These are phyloP conservation scores for Promerops cafer DNA, from an alignment of 2,113 vertebrate species.

Conservation along the genomic window DNA sequence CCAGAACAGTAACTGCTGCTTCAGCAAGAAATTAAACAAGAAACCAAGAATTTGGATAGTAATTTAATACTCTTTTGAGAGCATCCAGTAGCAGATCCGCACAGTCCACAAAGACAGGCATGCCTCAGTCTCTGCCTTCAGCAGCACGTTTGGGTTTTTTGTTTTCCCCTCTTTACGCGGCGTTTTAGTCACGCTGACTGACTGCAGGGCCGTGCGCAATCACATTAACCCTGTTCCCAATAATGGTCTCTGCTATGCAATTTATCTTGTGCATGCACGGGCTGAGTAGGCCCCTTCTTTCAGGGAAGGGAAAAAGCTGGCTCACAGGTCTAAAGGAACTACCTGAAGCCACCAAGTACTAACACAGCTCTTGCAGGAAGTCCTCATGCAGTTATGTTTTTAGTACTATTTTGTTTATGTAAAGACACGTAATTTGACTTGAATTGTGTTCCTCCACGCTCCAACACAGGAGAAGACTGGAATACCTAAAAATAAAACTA, in stretches of 20 bases:
- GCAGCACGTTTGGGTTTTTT: background rate
- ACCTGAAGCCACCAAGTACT: background rate
- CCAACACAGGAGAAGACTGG: background rate
- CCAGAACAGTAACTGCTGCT: background rate
- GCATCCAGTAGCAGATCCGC: accelerated
- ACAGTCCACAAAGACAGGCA: background rate
- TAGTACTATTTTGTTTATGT: background rate
- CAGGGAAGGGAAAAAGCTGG: background rate
- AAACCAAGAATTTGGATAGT: background rate
- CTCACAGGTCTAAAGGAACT: background rate
- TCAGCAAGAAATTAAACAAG: background rate
- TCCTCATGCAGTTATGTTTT: background rate
- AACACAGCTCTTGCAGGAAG: background rate
- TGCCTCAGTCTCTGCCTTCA: background rate
- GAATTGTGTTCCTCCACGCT: background rate
- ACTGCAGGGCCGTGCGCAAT: background rate
- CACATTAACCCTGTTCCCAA: background rate
- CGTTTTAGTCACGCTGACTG: background rate
- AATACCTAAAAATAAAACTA: background rate
- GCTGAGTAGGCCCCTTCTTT: background rate
- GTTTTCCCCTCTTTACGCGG: background rate
- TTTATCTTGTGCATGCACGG: background rate
- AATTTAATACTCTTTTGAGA: background rate
- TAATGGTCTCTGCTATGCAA: background rate
- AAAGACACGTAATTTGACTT: background rate